Evolutionary conservation across 2,113 vertebrate genomes (phyloP).

Genomic region (Prolemur simus): DNA sequence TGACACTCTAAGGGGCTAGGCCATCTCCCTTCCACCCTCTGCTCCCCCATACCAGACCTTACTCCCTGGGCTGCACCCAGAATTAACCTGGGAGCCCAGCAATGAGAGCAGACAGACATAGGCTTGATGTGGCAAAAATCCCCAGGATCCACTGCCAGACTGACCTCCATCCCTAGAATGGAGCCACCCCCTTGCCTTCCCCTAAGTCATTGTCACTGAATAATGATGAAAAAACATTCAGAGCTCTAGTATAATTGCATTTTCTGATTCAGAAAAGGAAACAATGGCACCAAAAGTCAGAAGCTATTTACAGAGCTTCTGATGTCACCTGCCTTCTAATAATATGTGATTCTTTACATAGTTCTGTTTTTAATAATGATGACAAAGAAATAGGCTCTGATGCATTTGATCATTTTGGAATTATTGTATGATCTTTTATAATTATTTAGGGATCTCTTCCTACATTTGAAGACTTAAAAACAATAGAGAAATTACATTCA

Average conservation of each 20-base stretch:
- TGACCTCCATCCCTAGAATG: neutral
- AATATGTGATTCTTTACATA: neutral
- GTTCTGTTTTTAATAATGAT: neutral
- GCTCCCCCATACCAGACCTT: neutral
- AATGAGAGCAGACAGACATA: neutral
- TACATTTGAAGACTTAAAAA: neutral
- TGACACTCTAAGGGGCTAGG: neutral
- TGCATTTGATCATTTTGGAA: neutral
- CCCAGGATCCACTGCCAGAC: neutral
- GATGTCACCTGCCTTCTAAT: neutral
- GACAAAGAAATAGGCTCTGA: neutral
- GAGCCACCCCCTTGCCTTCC: neutral
- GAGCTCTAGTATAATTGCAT: neutral
- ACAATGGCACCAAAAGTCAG: neutral
- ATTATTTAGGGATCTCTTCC: constrained; percentile 8
- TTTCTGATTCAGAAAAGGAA: constrained; percentile 35
- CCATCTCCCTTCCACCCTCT: neutral
- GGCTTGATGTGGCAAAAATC: neutral
- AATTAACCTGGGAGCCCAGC: neutral
- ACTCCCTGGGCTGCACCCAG: neutral
- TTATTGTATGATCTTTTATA: neutral
- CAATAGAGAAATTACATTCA: neutral
- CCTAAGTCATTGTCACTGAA: neutral
- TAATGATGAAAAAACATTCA: neutral
- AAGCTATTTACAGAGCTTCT: neutral